Conservation (phyloP, 2,113 vertebrate genomes). For the Rhinoderma darwinii region DNA sequence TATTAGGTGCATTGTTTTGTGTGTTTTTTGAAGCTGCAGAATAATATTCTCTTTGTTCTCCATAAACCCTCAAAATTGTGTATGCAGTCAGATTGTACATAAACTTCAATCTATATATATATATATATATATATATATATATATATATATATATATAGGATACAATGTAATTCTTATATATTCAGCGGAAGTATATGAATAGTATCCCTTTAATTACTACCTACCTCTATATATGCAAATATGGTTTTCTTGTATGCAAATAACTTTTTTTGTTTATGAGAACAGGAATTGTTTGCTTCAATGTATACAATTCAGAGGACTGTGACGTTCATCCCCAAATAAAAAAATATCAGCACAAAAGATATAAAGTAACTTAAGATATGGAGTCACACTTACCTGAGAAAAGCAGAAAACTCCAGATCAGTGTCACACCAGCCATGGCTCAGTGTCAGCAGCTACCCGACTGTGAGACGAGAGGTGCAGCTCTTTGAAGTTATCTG, state of each 20-base stretch:
- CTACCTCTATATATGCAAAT: not conserved
- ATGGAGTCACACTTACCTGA: not conserved
- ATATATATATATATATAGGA: no score
- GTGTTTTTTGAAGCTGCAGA: no score
- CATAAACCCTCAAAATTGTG: no score
- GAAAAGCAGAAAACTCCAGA: not conserved
- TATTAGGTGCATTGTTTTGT: no score
- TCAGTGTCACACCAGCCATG: not conserved
- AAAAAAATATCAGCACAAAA: not conserved
- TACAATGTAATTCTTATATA: no score
- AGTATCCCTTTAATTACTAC: not conserved
- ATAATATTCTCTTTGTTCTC: no score
- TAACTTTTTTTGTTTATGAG: not conserved
- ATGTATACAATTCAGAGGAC: not conserved
- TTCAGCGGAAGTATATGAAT: no score
- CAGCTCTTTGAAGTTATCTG: not conserved
- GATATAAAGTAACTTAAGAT: not conserved
- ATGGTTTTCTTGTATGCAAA: not conserved
- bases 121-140: no score
- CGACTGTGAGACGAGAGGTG: not conserved
- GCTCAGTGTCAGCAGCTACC: slow-evolving; percentile 21
- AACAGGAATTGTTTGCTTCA: not conserved
- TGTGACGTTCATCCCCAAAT: no score
- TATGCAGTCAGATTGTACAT: no score
- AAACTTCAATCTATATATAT: no score